Evolutionary conservation across 92 coral and sea anemone genomes (phyloP).

Genomic region (Plumapathes pennacea): DNA sequence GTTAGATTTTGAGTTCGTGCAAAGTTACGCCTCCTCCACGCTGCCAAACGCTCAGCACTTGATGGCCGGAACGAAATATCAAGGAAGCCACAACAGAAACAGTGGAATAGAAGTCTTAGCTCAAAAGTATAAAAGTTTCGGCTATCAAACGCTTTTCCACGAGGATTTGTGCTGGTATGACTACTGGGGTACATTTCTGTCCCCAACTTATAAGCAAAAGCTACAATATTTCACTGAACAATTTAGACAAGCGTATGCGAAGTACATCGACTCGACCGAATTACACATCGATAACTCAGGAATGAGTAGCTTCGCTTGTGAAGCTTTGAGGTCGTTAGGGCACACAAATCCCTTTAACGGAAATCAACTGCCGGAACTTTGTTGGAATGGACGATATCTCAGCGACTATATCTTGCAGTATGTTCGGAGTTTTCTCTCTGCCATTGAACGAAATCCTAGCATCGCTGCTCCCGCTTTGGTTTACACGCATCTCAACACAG

Average conservation of each 20-base stretch:
- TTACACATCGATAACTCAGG: slow-evolving; percentile 67
- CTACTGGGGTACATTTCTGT: slow-evolving; percentile 66
- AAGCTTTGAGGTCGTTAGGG: slow-evolving; percentile 46
- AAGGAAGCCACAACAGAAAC: slow-evolving; percentile 15
- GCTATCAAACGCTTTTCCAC: slow-evolving; percentile 77
- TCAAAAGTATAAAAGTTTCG: slow-evolving; percentile 36
- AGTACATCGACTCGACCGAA: slow-evolving; percentile 24
- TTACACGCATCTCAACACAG: slow-evolving; percentile 85
- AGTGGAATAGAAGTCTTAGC: slow-evolving; percentile 50
- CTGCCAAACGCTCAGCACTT: slow-evolving; percentile 56
- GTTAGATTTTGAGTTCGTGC: slow-evolving; percentile 80
- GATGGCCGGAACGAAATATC: slow-evolving; percentile 59
- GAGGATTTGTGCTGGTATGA: slow-evolving; percentile 94
- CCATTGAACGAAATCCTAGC: slow-evolving; percentile 37
- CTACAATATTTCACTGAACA: slow-evolving; percentile 42
- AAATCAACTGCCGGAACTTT: slow-evolving; percentile 16
- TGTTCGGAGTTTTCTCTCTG: slow-evolving; percentile 40
- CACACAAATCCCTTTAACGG: slow-evolving; percentile 64
- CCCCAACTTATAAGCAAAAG: slow-evolving; percentile 58
- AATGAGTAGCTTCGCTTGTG: slow-evolving; percentile 67
- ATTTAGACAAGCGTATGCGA: slow-evolving; percentile 36
- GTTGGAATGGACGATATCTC: slow-evolving; percentile 69
- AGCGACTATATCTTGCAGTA: slow-evolving; percentile 70
- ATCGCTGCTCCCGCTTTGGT: slow-evolving; percentile 56
- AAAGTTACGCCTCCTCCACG: slow-evolving; percentile 83